These are phyloP conservation scores for Lutjanus erythropterus DNA, from an alignment of 2,113 vertebrate genomes.

Conservation along the genomic window DNA sequence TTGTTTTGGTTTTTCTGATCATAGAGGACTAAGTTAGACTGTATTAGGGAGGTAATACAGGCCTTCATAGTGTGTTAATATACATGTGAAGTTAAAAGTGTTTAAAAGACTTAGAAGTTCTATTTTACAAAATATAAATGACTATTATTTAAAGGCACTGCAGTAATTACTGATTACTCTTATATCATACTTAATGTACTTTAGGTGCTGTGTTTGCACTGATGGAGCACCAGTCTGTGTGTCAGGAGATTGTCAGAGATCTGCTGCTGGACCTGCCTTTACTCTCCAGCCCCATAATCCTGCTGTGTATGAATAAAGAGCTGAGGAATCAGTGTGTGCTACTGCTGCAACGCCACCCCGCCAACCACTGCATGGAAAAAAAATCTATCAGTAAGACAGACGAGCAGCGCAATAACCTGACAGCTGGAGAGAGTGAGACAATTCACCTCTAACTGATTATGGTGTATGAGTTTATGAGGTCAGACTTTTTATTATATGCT, in stretches of 20 bases:
- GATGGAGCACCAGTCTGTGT: slow-evolving; percentile 68
- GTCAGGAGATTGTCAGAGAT: slow-evolving; percentile 77
- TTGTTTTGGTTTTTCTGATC: neutral
- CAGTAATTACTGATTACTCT: neutral
- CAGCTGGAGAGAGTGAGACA: neutral
- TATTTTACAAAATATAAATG: neutral
- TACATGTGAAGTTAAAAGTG: neutral
- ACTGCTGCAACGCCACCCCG: slow-evolving; percentile 49
- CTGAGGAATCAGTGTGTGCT: slow-evolving; percentile 69
- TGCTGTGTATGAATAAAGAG: slow-evolving; percentile 82
- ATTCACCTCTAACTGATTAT: slow-evolving; percentile 12
- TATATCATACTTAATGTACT: neutral
- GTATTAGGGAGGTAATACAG: too few relatives aligned
- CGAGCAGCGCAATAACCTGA: slow-evolving; percentile 26
- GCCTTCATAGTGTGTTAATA: neutral
- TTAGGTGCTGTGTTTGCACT: slow-evolving; percentile 75
- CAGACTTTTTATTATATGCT: neutral
- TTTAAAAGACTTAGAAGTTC: neutral
- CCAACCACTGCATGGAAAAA: neutral
- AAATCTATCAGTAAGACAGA: neutral
- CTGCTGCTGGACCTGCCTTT: slow-evolving; percentile 79
- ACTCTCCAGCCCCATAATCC: slow-evolving; percentile 76
- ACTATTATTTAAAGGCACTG: neutral
- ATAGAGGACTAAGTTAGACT: neutral
- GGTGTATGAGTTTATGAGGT: neutral